phyloP scores from a whole-genome alignment of 2,797 vertebrate genomes.

The Lemur catta region DNA sequence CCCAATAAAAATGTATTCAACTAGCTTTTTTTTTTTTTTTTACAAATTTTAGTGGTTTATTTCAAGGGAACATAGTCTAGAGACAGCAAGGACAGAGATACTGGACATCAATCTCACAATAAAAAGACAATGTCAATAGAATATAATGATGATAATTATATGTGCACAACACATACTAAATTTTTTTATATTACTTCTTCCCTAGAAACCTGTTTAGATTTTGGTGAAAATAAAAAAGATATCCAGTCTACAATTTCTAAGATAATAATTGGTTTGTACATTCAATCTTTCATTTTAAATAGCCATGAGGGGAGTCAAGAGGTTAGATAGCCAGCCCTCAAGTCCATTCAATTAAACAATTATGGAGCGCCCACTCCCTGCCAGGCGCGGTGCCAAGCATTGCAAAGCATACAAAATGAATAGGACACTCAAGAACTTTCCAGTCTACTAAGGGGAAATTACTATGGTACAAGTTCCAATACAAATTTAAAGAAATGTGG shows the following conservation, averaged over 20 bases:
- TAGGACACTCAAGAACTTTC: not conserved
- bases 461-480: not conserved
- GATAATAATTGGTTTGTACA: not conserved
- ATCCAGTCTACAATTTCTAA: not conserved
- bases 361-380: not conserved
- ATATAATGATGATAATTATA: not conserved
- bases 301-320: not conserved
- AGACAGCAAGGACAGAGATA: not conserved
- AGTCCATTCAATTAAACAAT: not conserved
- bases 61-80: slow-evolving; percentile 33
- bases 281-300: not conserved
- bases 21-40: not conserved
- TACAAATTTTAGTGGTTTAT: slow-evolving; percentile 29
- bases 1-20: slow-evolving; percentile 33
- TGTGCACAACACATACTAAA: not conserved
- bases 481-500: slow-evolving; percentile 2
- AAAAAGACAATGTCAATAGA: not conserved
- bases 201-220: slow-evolving; percentile 25
- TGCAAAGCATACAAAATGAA: slow-evolving; percentile 6
- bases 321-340: not conserved
- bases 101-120: slow-evolving; percentile 15
- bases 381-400: not conserved
- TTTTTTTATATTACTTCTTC: not conserved
- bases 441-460: not conserved
- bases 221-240: slow-evolving; percentile 12